Evolutionary conservation across 2,797 vertebrate genomes (phyloP).

Genomic region (Anniella stebbinsi): DNA sequence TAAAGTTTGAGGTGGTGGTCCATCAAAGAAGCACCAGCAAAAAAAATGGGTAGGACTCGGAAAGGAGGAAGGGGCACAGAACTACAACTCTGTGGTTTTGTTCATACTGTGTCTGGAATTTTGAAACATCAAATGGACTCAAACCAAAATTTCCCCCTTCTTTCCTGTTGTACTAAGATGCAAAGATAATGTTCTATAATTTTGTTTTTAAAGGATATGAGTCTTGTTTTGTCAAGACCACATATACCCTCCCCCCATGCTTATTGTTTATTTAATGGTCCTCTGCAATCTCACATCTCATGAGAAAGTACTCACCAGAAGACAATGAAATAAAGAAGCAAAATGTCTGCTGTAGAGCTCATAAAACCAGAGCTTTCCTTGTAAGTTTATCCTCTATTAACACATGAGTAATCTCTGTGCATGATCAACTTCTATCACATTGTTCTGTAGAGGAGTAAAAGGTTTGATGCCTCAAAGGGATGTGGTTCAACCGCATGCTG

Average conservation of each 20-base stretch:
- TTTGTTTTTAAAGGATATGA: conserved; percentile 69
- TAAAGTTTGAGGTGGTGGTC: conserved; percentile 69
- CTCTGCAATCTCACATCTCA: conserved; percentile 43
- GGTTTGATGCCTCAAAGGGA: conserved; percentile 25
- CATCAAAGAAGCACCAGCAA: neutral
- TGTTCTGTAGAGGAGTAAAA: conserved; percentile 17
- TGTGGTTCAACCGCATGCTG: conserved; percentile 24
- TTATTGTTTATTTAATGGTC: conserved; percentile 49
- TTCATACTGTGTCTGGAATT: conserved; percentile 49
- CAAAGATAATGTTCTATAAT: conserved; percentile 72
- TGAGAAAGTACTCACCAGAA: conserved; percentile 14
- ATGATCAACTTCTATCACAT: conserved; percentile 32
- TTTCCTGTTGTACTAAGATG: conserved; percentile 74
- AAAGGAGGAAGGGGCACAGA: neutral
- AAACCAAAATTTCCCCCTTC: conserved; percentile 62
- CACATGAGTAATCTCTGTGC: conserved; percentile 7
- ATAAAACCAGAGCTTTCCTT: conserved; percentile 4
- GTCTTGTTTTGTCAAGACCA: conserved; percentile 62
- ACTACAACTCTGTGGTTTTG: conserved; percentile 58
- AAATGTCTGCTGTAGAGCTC: conserved; percentile 24
- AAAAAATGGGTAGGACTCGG: conserved; percentile 28
- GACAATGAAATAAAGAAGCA: conserved; percentile 35
- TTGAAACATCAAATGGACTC: conserved; percentile 62
- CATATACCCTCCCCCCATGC: conserved; percentile 29
- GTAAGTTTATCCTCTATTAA: conserved; percentile 12